These are phyloP conservation scores for Sipha maydis DNA, from an alignment of 2,888 invertebrate species.

Conservation along the genomic window DNA sequence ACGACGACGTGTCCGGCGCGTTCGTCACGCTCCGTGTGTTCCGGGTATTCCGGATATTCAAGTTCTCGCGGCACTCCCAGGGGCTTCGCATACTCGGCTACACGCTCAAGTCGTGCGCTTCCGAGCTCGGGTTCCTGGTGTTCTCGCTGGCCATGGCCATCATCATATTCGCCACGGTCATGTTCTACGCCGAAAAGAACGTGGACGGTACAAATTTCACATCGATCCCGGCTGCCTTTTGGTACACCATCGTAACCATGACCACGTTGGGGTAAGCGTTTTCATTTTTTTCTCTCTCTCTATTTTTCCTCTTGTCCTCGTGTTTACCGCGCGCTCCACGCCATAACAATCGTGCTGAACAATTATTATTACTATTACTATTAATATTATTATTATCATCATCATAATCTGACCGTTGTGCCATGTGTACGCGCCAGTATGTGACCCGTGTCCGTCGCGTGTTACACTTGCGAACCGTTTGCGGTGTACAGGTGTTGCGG, in stretches of 20 bases:
- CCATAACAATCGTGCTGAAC: no score
- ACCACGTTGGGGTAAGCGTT: slow-evolving; percentile 95
- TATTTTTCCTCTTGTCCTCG: no score
- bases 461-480: background rate
- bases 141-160: slow-evolving; percentile 99
- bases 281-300: no score
- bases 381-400: no score
- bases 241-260: slow-evolving; percentile 99
- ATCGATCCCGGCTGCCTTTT: slow-evolving; percentile 99
- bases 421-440: background rate
- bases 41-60: slow-evolving; percentile 99
- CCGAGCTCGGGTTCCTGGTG: slow-evolving; percentile 98
- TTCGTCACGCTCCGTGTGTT: slow-evolving; percentile 99
- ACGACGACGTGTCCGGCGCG: slow-evolving; percentile 98
- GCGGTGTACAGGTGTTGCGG: background rate
- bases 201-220: slow-evolving; percentile 97
- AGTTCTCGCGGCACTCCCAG: slow-evolving; percentile 99
- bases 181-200: slow-evolving; percentile 99
- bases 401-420: no score
- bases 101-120: slow-evolving; percentile 98
- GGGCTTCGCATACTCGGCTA: slow-evolving; percentile 98
- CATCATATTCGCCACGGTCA: slow-evolving; percentile 99
- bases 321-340: no score
- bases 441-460: background rate
- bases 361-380: no score